Conservation (phyloP, 2,888 invertebrate species). For the Phalera bucephala region DNA sequence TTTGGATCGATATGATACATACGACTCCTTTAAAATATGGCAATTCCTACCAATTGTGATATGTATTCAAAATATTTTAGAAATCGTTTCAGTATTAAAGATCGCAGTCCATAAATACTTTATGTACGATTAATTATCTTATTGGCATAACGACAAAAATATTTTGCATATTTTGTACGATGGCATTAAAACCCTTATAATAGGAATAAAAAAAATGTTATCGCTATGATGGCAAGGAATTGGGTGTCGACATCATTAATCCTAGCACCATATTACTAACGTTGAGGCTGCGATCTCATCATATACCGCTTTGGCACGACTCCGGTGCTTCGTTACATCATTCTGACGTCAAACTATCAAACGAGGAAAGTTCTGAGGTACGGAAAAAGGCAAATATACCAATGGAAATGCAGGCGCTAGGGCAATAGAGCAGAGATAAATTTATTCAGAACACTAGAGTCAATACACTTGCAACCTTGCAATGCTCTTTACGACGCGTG, state of each 20-base stretch:
- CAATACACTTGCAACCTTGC: constrained; percentile 82
- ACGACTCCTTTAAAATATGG: too few relatives aligned
- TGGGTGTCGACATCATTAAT: constrained; percentile 18
- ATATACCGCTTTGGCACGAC: constrained; percentile 61
- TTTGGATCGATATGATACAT: too few relatives aligned
- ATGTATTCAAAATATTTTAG: too few relatives aligned
- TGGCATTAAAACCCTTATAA: constrained; percentile 11
- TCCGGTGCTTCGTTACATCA: constrained; percentile 68
- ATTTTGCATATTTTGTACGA: constrained; percentile 17
- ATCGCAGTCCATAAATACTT: too few relatives aligned
- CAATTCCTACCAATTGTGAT: too few relatives aligned
- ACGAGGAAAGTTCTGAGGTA: constrained; percentile 48
- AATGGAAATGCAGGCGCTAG: constrained; percentile 61
- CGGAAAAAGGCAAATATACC: constrained; percentile 42
- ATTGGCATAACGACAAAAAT: constrained; percentile 12
- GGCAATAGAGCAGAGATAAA: constrained; percentile 70
- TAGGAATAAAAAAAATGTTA: constrained; percentile 8
- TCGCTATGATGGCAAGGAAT: constrained; percentile 2
- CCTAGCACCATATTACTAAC: constrained; percentile 26
- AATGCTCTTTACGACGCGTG: constrained; percentile 75
- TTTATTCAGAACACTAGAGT: constrained; percentile 75
- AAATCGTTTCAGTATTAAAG: too few relatives aligned
- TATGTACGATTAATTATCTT: too few relatives aligned
- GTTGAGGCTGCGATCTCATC: constrained; percentile 43
- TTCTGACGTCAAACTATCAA: constrained; percentile 66